Conservation (phyloP, 1,140 invertebrate genomes). For the Drosophila mayri region DNA sequence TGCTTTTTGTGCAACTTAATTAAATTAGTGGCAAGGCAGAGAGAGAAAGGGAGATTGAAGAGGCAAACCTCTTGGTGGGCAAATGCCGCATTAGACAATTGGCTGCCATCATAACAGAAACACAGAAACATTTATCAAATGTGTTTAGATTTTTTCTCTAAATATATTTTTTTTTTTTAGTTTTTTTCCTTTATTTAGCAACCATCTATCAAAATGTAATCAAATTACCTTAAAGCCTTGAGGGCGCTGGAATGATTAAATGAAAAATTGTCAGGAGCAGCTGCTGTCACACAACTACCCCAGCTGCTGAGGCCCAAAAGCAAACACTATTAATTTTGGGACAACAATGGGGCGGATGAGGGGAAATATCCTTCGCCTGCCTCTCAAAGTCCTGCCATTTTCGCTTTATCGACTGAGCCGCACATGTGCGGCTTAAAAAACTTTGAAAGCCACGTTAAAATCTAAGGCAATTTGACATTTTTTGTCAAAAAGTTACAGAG, state of each 20-base stretch:
- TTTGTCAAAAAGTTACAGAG: constrained; percentile 35
- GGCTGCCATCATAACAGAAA: constrained; percentile 13
- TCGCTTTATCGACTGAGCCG: constrained; percentile 32
- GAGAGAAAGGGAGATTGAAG: background rate
- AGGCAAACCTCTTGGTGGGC: background rate
- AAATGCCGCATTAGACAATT: constrained; percentile 56
- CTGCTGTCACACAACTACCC: constrained; percentile 25
- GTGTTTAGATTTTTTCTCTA: constrained; percentile 3
- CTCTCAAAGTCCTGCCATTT: constrained; percentile 4
- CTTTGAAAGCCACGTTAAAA: constrained; percentile 25
- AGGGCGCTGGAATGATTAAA: constrained; percentile 65
- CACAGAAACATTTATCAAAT: constrained; percentile 26
- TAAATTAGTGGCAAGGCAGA: constrained; percentile 48
- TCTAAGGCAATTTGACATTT: constrained; percentile 54
- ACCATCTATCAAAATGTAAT: constrained; percentile 43
- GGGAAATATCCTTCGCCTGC: constrained; percentile 6
- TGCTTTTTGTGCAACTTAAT: constrained; percentile 63
- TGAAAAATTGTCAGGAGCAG: constrained; percentile 77
- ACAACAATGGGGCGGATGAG: constrained; percentile 41
- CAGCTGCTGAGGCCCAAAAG: constrained; percentile 34
- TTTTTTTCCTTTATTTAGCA: background rate
- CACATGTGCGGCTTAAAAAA: constrained; percentile 35
- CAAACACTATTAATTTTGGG: constrained; percentile 62
- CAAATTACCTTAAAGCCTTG: constrained; percentile 54
- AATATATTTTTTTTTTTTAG: background rate